These are phyloP conservation scores for Tetragnatha montana DNA, from an alignment of 2,888 invertebrate genomes.

Conservation along the genomic window DNA sequence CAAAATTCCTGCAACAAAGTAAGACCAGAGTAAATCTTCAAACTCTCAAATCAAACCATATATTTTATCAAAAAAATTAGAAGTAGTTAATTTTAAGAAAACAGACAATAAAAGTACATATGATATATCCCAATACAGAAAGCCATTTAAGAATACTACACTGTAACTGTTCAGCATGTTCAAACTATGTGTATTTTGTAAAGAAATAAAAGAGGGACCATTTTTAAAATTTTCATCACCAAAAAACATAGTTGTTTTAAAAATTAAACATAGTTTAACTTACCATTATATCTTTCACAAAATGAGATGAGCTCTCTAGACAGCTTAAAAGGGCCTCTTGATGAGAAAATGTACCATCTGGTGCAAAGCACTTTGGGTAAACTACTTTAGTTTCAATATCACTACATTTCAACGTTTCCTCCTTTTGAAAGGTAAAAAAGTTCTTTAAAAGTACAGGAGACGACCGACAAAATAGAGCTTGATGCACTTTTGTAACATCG, in stretches of 20 bases:
- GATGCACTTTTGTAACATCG: constrained; percentile 33
- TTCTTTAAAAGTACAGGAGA: constrained; percentile 37
- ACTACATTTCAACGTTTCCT: background rate
- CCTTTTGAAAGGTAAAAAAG: constrained; percentile 46
- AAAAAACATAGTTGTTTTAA: background rate
- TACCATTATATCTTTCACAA: constrained; percentile 57
- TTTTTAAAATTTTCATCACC: background rate
- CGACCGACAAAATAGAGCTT: constrained; percentile 33
- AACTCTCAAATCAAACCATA: too few relatives aligned
- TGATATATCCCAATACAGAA: too few relatives aligned
- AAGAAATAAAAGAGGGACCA: too few relatives aligned
- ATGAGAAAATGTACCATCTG: constrained; percentile 27
- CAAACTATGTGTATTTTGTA: too few relatives aligned
- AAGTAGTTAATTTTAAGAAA: background rate
- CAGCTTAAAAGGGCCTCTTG: constrained; percentile 35
- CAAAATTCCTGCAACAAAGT: constrained; percentile 41
- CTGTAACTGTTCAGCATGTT: too few relatives aligned
- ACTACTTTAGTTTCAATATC: background rate
- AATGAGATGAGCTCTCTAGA: constrained; percentile 37
- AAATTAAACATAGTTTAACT: background rate
- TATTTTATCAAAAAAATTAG: background rate
- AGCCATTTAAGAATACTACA: background rate
- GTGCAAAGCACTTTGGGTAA: constrained; percentile 12
- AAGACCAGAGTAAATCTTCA: background rate
- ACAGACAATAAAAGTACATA: background rate